Base-by-base conservation (phyloP, 2,797 vertebrate species). In the Trachops cirrhosus region DNA sequence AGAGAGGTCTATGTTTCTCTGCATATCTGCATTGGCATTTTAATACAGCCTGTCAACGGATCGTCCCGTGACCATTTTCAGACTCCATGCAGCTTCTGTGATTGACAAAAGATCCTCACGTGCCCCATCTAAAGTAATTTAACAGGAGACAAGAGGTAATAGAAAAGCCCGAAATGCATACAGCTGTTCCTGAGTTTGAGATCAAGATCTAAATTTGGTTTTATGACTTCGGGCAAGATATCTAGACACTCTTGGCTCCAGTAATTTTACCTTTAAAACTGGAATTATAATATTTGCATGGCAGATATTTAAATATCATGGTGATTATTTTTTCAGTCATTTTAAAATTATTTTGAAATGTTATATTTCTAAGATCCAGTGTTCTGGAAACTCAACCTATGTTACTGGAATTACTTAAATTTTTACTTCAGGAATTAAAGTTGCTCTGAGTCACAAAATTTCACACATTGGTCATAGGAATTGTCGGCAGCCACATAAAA, bases 381-480 rank as follows among this genome's bases (percentile, higher is more conserved):
- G 41, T 93, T 89, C 89, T 89, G 3, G 34, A 37, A 86, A 83
- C 29, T 93, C 16, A 80, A 67, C 18, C n/a, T 88, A 82, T 9
- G 19, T 73, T 80, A 62, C 21, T 10, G 84, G 41, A 95, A 92
- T 93, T 91, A 77, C 37, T 96, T 94, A 85, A 92, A 84, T 91
- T 64, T 92, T 94, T 93, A 59, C 80, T 91, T 54, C 18, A 59
- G 32, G 85, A 95, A 94, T 84, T 92, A 89, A 86, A 86, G 67
- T 86, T 73, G 19, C 48, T 73, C 74, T 86, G 70, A 96, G 73
- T 46, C 93, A 86, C 80, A 96, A 74, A 97, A 96, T 97, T 97
- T 97, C 89, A 94, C 91, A 94, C 54, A 92, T 59, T 87, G 68
- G 84, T 97, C 97, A 97, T 89, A 96, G 89, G 54, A 97, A 92